Evolutionary conservation across 2,797 vertebrate species (phyloP).

Genomic region (Toxotes lorentzi): DNA sequence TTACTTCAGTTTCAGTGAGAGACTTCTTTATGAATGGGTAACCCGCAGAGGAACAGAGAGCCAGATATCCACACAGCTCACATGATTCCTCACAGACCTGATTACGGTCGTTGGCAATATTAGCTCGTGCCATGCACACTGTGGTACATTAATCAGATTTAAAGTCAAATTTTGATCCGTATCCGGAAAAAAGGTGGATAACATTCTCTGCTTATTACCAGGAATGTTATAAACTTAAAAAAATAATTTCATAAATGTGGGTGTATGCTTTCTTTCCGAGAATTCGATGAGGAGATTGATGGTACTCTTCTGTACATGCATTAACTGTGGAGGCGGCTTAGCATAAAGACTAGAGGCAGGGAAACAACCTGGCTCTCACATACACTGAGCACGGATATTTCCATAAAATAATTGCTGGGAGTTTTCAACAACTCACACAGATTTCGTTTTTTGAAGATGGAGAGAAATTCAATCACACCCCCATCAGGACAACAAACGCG

Average conservation of each 20-base stretch:
- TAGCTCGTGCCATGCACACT: neutral
- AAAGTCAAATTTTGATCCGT: constrained; percentile 22
- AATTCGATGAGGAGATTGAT: neutral
- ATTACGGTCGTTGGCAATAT: constrained; percentile 11
- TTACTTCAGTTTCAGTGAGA: constrained; percentile 16
- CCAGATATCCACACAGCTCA: neutral
- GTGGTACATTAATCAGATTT: constrained; percentile 37
- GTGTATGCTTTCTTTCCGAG: neutral
- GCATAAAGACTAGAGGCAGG: neutral
- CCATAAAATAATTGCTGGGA: neutral
- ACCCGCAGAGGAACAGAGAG: neutral
- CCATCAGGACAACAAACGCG: neutral
- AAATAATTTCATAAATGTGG: no score
- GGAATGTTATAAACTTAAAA: neutral
- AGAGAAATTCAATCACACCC: neutral
- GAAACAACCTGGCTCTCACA: neutral
- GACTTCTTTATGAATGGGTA: constrained; percentile 31
- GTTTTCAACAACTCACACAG: neutral
- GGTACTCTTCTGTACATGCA: neutral
- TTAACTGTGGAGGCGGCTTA: neutral
- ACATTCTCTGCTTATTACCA: neutral
- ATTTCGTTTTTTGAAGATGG: constrained; percentile 2
- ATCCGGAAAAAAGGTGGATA: neutral
- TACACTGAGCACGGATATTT: neutral
- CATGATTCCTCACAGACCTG: constrained; percentile 15